These are phyloP conservation scores for Cavia porcellus DNA, from an alignment of 2,113 vertebrate species.

Conservation along the genomic window DNA sequence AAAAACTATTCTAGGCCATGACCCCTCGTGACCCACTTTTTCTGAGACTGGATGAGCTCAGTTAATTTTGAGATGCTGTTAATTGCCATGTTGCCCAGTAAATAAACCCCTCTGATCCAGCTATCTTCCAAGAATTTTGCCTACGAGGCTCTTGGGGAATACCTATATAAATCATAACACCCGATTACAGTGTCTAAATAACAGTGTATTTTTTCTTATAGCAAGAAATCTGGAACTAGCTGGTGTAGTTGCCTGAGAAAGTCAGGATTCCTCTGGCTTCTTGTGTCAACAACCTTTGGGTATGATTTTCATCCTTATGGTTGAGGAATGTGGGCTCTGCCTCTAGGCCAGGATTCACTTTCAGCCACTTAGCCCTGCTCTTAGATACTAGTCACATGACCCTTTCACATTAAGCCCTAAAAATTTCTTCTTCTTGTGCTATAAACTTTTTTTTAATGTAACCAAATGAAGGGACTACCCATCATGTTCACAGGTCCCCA, in stretches of 20 bases:
- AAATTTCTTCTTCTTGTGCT: background rate
- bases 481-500: background rate
- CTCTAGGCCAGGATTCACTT: background rate
- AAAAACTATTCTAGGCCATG: background rate
- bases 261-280: background rate
- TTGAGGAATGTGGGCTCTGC: background rate
- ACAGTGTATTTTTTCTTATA: conserved; percentile 34
- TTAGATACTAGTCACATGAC: background rate
- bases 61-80: conserved; percentile 92
- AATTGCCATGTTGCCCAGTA: conserved; percentile 94
- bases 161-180: background rate
- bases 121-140: background rate
- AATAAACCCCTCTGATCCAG: background rate
- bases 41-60: conserved; percentile 89
- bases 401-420: background rate
- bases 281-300: background rate
- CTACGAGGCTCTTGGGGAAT: background rate
- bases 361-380: background rate
- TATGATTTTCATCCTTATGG: background rate
- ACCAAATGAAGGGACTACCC: background rate
- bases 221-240: background rate
- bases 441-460: background rate
- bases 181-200: background rate
- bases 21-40: background rate
- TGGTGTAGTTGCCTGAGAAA: background rate